Conservation (phyloP, 1,140 invertebrate species). For the Hydropsyche tenuis region DNA sequence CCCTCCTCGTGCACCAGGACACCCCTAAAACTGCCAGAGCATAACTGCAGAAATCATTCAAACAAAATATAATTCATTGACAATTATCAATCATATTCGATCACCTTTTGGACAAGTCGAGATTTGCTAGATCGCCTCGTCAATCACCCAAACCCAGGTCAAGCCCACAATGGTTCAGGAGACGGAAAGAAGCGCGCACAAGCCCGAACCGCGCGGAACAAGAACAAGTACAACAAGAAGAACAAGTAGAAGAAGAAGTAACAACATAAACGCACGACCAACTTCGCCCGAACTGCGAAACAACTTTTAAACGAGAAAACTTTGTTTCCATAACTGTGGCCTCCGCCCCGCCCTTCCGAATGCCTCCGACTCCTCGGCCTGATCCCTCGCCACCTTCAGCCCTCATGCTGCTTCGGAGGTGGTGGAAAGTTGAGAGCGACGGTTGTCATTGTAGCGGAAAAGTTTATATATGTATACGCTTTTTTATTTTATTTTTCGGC, state of each 20-base stretch:
- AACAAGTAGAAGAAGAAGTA: constrained; percentile 17
- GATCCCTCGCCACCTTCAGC: not conserved
- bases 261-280: constrained; percentile 36
- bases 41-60: too few species aligned
- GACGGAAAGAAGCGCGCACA: too few species aligned
- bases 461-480: constrained; percentile 16
- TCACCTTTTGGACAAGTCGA: too few species aligned
- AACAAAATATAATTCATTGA: too few species aligned
- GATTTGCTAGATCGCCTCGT: too few species aligned
- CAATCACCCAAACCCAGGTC: too few species aligned
- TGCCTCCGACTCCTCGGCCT: not conserved
- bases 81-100: too few species aligned
- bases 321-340: constrained; percentile 44
- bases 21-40: too few species aligned
- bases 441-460: constrained; percentile 31
- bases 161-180: too few species aligned
- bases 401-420: not conserved
- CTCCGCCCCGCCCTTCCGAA: not conserved
- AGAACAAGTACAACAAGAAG: constrained; percentile 4
- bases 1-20: too few species aligned
- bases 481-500: not conserved
- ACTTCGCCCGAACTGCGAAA: constrained; percentile 38
- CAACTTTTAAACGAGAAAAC: constrained; percentile 48
- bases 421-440: constrained; percentile 21
- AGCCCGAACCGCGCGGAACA: not conserved